phyloP scores from a whole-genome alignment of 2,113 vertebrate species.

The Trachemys scripta region DNA sequence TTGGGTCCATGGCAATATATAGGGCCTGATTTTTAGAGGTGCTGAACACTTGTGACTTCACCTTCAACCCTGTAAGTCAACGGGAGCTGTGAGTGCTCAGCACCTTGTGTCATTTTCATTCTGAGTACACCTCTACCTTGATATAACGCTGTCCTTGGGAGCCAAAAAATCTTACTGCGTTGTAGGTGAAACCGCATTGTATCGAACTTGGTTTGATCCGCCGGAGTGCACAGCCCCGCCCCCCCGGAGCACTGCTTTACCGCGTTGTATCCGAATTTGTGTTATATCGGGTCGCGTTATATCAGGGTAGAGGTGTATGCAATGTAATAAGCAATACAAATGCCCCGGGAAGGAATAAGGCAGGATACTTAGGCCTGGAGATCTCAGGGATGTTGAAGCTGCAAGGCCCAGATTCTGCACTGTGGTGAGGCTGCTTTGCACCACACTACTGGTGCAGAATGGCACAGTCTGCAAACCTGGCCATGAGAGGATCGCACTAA shows the following conservation, averaged over 20 bases:
- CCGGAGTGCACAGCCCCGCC: too few species aligned
- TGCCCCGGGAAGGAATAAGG: slow-evolving; percentile 58
- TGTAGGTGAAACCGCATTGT: too few species aligned
- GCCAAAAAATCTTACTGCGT: too few species aligned
- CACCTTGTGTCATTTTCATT: slow-evolving; percentile 53
- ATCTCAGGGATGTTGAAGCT: slow-evolving; percentile 4
- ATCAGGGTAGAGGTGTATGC: background rate
- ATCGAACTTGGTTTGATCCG: too few species aligned
- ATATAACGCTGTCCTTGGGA: too few species aligned
- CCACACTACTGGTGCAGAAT: background rate
- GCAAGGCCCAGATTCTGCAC: background rate
- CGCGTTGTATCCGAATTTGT: too few species aligned
- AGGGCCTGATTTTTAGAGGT: background rate
- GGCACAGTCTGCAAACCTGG: background rate
- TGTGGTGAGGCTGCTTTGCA: slow-evolving; percentile 53
- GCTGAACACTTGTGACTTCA: background rate
- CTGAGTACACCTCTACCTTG: background rate
- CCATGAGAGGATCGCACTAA: background rate
- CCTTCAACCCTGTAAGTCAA: background rate
- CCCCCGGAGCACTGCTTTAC: too few species aligned
- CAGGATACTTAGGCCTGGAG: slow-evolving; percentile 51
- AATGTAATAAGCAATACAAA: slow-evolving; percentile 22
- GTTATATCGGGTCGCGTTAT: too few species aligned
- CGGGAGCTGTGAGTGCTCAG: slow-evolving; percentile 57
- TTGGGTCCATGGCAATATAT: background rate